Percentiles rank a stretch among this genome's conserved stretches.
Conservation (phyloP, 2,888 invertebrate genomes). For the Scelioninae gen. 2 region DNA sequence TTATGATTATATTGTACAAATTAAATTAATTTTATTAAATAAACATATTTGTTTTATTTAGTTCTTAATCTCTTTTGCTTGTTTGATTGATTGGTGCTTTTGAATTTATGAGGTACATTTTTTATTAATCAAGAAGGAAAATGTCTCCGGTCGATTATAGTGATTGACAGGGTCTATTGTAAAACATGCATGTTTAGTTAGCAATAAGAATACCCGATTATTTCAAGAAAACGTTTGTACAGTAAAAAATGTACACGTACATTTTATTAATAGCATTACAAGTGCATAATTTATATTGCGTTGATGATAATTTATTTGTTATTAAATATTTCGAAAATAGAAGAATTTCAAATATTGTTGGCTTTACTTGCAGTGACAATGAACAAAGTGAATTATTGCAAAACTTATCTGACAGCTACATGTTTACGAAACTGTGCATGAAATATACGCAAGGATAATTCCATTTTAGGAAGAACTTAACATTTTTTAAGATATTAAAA, state of each 20-base stretch:
- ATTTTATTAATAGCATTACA: conserved; percentile 12
- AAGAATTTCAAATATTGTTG: conserved; percentile 24
- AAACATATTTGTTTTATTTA: no score
- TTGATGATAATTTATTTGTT: conserved; percentile 30
- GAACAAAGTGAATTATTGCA: conserved; percentile 35
- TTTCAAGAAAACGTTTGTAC: neutral
- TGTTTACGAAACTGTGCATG: neutral
- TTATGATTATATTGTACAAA: no score
- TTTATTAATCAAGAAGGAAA: conserved; percentile 3
- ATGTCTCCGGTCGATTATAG: conserved; percentile 35
- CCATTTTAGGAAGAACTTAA: no score
- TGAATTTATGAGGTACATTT: no score
- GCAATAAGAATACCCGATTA: neutral
- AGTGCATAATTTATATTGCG: conserved; percentile 14
- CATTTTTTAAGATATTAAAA: no score
- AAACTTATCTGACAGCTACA: neutral
- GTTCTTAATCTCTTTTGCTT: no score
- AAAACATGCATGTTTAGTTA: conserved; percentile 6
- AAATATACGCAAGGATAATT: conserved; percentile 15
- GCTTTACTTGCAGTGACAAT: conserved; percentile 37
- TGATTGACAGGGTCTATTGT: conserved; percentile 47
- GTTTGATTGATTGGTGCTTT: no score
- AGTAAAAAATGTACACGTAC: conserved; percentile 11
- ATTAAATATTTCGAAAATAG: conserved; percentile 33
- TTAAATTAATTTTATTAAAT: no score